Evolutionary conservation across 2,113 vertebrate genomes (phyloP), one percentile per base, ranked within the genome.

Genomic region (Silurus meridionalis): DNA sequence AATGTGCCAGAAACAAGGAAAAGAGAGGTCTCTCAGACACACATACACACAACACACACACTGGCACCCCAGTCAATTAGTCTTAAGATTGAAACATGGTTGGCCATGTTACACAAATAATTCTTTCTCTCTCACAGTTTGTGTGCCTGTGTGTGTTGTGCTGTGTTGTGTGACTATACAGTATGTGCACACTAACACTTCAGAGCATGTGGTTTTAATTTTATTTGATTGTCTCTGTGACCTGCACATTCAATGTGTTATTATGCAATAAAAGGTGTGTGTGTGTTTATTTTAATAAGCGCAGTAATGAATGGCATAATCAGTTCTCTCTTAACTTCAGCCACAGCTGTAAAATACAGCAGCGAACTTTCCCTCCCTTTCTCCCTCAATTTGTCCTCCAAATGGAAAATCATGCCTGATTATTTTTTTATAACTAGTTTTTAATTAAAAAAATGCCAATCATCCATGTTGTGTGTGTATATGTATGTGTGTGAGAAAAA

Each of bases 231-330:
- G 84, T 88, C 85, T 88, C 85, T 88, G 87, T 92, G 88, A 88
- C 87, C 85, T 75, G 88, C 48, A 85, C 86, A 72, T 83, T 89
- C 91, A 92, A 88, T 92, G 91, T 93, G 89, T 94, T 93, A 92
- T 94, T 92, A 89, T 91, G 91, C 92, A 88, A 92, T 93, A 89
- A 89, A 91, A 90, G 90, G 77, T 91, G 90, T 90, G 37, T 37
- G 37, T 37, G 88, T 92, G 91, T 91, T 94, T 94, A 91, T 93
- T 94, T 92, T 92, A 93, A 94, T 93, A 91, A 91, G 90, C 75
- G 66, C 90, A 84, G 88, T 93, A 94, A 95, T 94, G 93, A 94
- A 94, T 93, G 90, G 89, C 88, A 89, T 91, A 89, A 93, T 92
- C 92, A 91, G 91, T 92, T 92, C 90, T 84, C 82, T 61, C 61